phyloP scores from a whole-genome alignment of 1,140 invertebrate genomes.

The Teleopsis dalmanni region DNA sequence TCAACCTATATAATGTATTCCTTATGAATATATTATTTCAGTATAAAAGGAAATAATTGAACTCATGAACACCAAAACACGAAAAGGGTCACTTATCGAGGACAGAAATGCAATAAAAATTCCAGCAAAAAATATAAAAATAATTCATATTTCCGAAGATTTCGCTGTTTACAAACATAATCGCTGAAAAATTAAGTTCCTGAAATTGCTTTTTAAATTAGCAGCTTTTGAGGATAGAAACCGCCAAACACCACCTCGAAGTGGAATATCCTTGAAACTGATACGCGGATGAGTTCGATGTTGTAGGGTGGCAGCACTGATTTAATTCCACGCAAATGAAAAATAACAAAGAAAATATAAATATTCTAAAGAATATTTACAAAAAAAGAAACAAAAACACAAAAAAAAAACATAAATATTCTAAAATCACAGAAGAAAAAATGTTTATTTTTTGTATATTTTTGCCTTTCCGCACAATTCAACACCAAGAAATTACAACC shows the following conservation, averaged over 20 bases:
- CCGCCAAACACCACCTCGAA: neutral
- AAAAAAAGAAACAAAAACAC: neutral
- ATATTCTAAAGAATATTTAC: neutral
- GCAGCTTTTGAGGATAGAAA: slow-evolving; percentile 27
- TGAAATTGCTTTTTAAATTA: slow-evolving; percentile 41
- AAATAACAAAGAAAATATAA: slow-evolving; percentile 8
- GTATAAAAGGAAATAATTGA: neutral
- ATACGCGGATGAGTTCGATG: neutral
- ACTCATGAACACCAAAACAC: neutral
- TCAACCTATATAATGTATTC: neutral
- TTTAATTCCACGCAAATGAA: no score
- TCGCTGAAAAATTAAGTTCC: slow-evolving; percentile 43
- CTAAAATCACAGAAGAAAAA: no score
- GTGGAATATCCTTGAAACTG: neutral
- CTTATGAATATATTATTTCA: neutral
- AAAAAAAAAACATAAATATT: no score
- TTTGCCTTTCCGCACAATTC: slow-evolving; percentile 2
- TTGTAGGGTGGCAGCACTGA: no score
- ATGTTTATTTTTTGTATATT: slow-evolving; percentile 1
- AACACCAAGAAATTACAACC: slow-evolving; percentile 5
- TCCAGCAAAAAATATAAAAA: neutral
- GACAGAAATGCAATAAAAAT: neutral
- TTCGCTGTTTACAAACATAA: slow-evolving; percentile 39
- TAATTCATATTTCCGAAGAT: neutral
- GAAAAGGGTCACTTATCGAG: neutral